Percentiles rank a stretch among this genome's conserved stretches.
These are phyloP conservation scores for Vipera ursinii DNA, from an alignment of 2,797 vertebrate species.

Conservation along the genomic window DNA sequence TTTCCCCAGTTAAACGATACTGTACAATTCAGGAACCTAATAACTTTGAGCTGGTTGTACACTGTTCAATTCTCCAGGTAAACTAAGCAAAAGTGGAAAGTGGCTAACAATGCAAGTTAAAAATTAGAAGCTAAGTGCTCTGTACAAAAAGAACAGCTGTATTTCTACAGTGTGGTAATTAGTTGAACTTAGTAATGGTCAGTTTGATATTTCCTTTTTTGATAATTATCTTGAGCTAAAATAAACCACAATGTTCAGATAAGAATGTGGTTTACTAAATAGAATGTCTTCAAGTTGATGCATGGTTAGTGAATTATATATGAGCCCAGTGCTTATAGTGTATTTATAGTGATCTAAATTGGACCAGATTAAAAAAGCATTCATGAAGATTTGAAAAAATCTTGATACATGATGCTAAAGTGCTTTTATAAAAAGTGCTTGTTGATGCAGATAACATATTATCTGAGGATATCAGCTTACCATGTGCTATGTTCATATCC, in stretches of 20 bases:
- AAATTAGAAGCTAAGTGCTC: background rate
- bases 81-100: background rate
- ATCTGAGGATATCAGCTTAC: background rate
- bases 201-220: background rate
- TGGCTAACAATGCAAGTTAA: background rate
- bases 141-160: background rate
- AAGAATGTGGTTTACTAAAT: background rate
- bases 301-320: background rate
- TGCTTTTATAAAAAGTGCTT: background rate
- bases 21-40: background rate
- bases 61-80: background rate
- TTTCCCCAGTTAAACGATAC: background rate
- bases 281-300: background rate
- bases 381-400: background rate
- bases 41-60: background rate
- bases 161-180: background rate
- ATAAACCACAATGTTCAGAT: background rate
- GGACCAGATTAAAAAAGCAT: background rate
- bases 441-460: background rate
- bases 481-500: background rate
- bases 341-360: background rate
- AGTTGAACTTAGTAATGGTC: background rate
- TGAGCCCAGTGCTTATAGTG: background rate
- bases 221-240: background rate
- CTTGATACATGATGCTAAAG: background rate